Evolutionary conservation across 2,113 vertebrate genomes (phyloP).

Genomic region (Nibea albiflora): DNA sequence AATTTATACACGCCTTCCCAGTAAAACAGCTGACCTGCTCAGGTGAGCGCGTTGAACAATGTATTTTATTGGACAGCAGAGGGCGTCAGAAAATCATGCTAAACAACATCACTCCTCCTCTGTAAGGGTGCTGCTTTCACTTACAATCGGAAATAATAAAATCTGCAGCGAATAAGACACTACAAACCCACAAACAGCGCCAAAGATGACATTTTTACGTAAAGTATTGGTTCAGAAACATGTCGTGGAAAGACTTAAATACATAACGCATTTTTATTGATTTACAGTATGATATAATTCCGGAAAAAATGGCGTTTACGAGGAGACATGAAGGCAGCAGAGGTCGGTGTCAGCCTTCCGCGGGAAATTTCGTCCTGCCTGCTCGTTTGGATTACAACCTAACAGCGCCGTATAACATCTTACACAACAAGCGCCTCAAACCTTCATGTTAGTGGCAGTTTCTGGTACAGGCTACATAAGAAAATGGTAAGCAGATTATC

Average conservation of each 20-base stretch:
- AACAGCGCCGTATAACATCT: neutral
- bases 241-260: neutral
- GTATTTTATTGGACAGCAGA: slow-evolving; percentile 29
- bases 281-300: fast-evolving
- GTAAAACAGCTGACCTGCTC: no score
- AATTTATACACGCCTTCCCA: neutral
- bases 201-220: neutral
- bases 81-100: slow-evolving; percentile 14
- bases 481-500: slow-evolving; percentile 63
- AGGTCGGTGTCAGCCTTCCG: neutral
- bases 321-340: neutral
- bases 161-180: fast-evolving
- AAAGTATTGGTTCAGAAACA: neutral
- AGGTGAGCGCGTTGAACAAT: neutral
- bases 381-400: neutral
- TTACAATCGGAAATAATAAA: neutral
- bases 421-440: neutral
- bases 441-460: neutral
- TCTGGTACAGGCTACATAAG: neutral
- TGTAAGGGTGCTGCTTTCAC: slow-evolving; percentile 12
- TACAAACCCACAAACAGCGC: fast-evolving
- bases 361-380: slow-evolving; percentile 64
- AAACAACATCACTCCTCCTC: neutral
- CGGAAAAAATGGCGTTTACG: neutral
- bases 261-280: neutral